Evolutionary conservation across 2,888 invertebrate species (phyloP), one percentile per base, ranked within the genome.

Genomic region (Chrysolina oricalcia): DNA sequence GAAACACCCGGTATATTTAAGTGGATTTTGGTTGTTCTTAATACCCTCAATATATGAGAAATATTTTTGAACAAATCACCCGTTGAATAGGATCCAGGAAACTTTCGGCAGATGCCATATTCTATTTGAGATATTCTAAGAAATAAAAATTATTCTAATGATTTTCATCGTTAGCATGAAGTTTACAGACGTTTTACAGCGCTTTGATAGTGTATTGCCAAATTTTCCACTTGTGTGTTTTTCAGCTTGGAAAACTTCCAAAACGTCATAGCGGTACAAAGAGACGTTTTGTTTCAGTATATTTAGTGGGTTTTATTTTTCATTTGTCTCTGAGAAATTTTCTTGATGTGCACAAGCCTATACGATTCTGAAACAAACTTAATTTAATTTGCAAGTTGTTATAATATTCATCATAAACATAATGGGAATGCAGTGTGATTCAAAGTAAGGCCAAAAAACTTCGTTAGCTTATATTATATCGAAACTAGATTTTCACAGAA

Each of bases 181-280:
- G 68, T 68, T 68, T 53, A 68, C 67, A 19, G 67, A 66, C 48
- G 48, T 66, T 46, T 68, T 53, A 68, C 53, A 53, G 35, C 50
- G 35, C 21, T 53, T 11, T 19, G 68, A 68, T 53, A 40, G 41
- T 43, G 40, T 53, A 53, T 53, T 68, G 68, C 68, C 68, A 68
- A 68, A 68, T 53, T 68, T 68, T 53, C 46, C 19, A 53, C 19
- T 50, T 41, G 68, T 35, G 68, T 43, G 41, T 53, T 41, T 67
- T 40, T 41, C 48, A 13, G n/a, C 2, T 40, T 68, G 68, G 68
- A 68, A 17, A 27, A 40, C 27, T 53, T 53, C 68, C 68, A 68
- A 40, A 13, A 19, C 68, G 21, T 68, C 53, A 56, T 53, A 35
- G 46, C 27, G 10, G 21, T 21, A 68, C 53, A 68, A 53, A 53